Percentiles rank a stretch among this genome's conserved stretches.
Evolutionary conservation across 2,888 invertebrate genomes (phyloP).

Genomic region (Phengaris arion): DNA sequence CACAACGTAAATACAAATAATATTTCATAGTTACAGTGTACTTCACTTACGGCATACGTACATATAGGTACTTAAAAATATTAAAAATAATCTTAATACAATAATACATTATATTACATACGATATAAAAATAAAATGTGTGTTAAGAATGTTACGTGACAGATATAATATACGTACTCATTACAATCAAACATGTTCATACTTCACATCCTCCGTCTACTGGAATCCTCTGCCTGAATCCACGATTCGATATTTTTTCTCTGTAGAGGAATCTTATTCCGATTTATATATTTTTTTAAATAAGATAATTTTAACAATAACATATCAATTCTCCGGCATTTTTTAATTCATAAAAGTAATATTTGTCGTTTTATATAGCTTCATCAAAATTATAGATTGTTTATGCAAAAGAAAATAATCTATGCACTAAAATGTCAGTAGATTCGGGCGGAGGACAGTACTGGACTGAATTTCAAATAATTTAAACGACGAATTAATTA

Average conservation of each 20-base stretch:
- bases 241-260: neutral
- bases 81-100: conserved; percentile 18
- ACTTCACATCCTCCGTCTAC: neutral
- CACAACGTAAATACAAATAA: neutral
- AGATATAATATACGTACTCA: neutral
- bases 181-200: conserved; percentile 14
- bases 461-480: neutral
- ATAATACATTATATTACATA: conserved; percentile 9
- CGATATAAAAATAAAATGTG: conserved; percentile 17
- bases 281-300: neutral
- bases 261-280: neutral
- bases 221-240: neutral
- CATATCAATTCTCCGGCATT: neutral
- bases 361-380: no score
- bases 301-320: neutral
- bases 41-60: neutral
- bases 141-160: neutral
- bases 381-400: no score
- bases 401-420: no score
- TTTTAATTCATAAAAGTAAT: neutral
- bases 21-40: neutral
- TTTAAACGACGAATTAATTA: conserved; percentile 4
- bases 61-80: conserved; percentile 1
- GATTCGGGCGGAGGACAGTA: neutral
- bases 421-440: neutral